These are phyloP conservation scores for Pteria penguin DNA, from an alignment of 2,888 invertebrate genomes.

Conservation along the genomic window DNA sequence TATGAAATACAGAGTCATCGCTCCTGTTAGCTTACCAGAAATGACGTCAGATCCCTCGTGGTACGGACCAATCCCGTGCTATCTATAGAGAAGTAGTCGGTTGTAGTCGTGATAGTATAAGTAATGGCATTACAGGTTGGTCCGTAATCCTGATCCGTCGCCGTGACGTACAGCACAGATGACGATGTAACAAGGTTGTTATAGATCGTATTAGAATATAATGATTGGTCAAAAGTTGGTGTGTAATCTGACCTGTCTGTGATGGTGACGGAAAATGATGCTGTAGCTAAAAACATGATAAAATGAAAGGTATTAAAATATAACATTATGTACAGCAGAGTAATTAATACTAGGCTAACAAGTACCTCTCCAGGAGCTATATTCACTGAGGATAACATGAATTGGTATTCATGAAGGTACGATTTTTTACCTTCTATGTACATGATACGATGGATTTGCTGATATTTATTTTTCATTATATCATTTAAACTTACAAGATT, in stretches of 20 bases:
- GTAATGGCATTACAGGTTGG: slow-evolving; percentile 5
- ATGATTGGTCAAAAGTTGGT: background rate
- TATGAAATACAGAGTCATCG: background rate
- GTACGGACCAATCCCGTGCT: background rate
- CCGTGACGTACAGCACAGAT: background rate
- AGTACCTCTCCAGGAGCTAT: too few relatives aligned
- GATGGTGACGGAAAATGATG: slow-evolving; percentile 1
- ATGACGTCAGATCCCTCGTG: background rate
- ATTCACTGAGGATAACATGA: too few relatives aligned
- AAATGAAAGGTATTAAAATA: too few relatives aligned
- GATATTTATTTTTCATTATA: background rate
- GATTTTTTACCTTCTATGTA: too few relatives aligned
- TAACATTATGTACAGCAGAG: too few relatives aligned
- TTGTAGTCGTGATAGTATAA: background rate
- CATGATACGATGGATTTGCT: too few relatives aligned
- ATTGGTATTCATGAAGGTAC: too few relatives aligned
- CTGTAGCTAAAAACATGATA: slow-evolving; percentile 10
- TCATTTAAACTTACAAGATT: background rate
- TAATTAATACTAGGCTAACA: too few relatives aligned
- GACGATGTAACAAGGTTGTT: background rate
- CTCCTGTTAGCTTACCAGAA: background rate
- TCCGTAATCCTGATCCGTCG: slow-evolving; percentile 6
- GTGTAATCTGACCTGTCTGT: background rate
- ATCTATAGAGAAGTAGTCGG: background rate
- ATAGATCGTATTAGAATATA: background rate